These are phyloP conservation scores for Bovichtus variegatus DNA, from an alignment of 2,797 vertebrate species.

Conservation along the genomic window DNA sequence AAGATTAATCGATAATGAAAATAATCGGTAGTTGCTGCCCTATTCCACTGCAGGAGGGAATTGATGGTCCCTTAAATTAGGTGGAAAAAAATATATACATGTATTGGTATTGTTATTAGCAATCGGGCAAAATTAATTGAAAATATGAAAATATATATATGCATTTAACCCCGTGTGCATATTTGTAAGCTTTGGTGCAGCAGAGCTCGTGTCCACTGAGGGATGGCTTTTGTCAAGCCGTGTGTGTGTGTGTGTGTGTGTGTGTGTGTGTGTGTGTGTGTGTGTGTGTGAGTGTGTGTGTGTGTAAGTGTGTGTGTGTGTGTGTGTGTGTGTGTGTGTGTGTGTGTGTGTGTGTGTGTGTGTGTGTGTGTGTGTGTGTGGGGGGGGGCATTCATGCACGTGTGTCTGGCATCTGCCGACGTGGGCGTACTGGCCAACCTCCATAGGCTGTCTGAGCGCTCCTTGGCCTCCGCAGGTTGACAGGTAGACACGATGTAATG, in stretches of 20 bases:
- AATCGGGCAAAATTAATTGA: no score
- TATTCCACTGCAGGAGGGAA: no score
- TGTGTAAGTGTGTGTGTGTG: neutral
- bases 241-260: neutral
- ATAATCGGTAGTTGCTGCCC: no score
- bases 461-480: slow-evolving; percentile 73
- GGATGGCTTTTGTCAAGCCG: slow-evolving; percentile 30
- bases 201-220: slow-evolving; percentile 29
- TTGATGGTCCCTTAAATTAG: no score
- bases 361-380: neutral
- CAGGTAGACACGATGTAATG: slow-evolving; percentile 75
- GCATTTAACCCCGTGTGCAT: neutral
- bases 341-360: neutral
- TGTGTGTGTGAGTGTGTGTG: neutral
- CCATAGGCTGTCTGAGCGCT: slow-evolving; percentile 71
- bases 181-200: slow-evolving; percentile 25
- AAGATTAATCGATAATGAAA: no score
- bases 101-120: no score
- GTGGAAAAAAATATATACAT: no score
- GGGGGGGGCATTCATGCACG: slow-evolving; percentile 45
- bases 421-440: slow-evolving; percentile 77
- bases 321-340: neutral
- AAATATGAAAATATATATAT: no score
- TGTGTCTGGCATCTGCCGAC: slow-evolving; percentile 55
- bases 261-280: neutral